Base-by-base conservation (phyloP, 2,888 invertebrate species). In the Trichogramma evanescens region DNA sequence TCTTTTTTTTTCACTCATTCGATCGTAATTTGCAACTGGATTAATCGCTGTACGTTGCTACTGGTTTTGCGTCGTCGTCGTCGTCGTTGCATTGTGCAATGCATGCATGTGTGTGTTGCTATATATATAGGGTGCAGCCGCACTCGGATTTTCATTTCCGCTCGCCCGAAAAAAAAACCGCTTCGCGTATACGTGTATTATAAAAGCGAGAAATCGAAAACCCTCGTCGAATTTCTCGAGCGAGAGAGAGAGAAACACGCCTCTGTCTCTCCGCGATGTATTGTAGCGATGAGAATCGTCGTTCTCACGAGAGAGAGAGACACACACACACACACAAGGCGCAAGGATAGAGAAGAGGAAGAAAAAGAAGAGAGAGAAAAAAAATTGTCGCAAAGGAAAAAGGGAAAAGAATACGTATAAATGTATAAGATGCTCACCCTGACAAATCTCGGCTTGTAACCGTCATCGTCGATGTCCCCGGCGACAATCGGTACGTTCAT, bases 401-500 rank as follows among this genome's bases (percentile, higher is more conserved):
- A 26, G 26, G 26, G 26, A 26, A 26, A 26, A 26, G 26, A 26
- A 45, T 45, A 9, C n/a, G 8, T 45, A 45, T 45, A 9, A 2
- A 9, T 45, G 8, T 45, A 9, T 45, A 2, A n/a, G n/a, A 26
- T 26, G 26, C 74, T 74, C 64, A 77, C 77, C 71, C 77, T 71
- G 63, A 77, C 70, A 64, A 77, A 77, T 67, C 75, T 74, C 57
- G 73, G 75, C 63, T 72, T 75, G 66, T 71, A 72, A 63, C 69
- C 71, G 55, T 74, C 74, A 63, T 75, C 76, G 64, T 75, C 75
- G 66, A 77, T 68, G 67, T 77, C 76, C 62, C 77, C 77, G 63
- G 77, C 71, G 61, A 77, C 73, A 59, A 77, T 77, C 62, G 77
- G 77, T 41, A 75, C 70, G 68, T 77, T 76, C 77, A 77, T 77